Conservation (phyloP, 1,140 invertebrate genomes). For the Ericerus pela region DNA sequence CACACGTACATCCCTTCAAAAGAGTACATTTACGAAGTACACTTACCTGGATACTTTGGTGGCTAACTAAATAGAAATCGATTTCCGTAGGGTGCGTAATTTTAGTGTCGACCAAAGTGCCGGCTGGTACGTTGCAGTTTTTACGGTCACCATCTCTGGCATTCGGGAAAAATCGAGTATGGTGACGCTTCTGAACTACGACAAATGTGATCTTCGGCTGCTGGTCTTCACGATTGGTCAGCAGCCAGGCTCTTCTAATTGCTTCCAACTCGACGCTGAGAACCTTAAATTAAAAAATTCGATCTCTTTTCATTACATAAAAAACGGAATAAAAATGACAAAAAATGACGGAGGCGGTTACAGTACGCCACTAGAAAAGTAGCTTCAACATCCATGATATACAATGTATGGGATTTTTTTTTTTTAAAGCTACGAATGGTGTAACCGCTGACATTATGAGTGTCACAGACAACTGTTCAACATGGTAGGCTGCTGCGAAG, state of each 20-base stretch:
- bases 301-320: no score
- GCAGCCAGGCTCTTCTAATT: slow-evolving; percentile 47
- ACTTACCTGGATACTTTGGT: slow-evolving; percentile 47
- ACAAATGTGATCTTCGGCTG: slow-evolving; percentile 61
- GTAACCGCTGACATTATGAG: no score
- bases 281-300: slow-evolving; percentile 33
- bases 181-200: slow-evolving; percentile 83
- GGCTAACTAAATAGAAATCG: slow-evolving; percentile 72
- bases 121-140: slow-evolving; percentile 59
- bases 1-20: neutral
- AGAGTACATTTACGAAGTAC: neutral
- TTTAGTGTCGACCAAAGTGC: slow-evolving; percentile 63
- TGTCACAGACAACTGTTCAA: no score
- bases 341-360: no score
- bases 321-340: no score
- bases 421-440: no score
- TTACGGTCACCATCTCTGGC: slow-evolving; percentile 34
- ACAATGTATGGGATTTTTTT: no score
- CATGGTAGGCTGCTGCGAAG: no score
- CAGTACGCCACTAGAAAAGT: no score
- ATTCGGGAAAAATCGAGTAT: slow-evolving; percentile 55
- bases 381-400: no score
- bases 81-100: slow-evolving; percentile 68
- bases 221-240: slow-evolving; percentile 31
- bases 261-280: slow-evolving; percentile 44